A percentile compares a stretch with the other conserved stretches of the same genome.
phyloP scores from a whole-genome alignment of 2,113 vertebrate species.

The Ailurus styani region DNA sequence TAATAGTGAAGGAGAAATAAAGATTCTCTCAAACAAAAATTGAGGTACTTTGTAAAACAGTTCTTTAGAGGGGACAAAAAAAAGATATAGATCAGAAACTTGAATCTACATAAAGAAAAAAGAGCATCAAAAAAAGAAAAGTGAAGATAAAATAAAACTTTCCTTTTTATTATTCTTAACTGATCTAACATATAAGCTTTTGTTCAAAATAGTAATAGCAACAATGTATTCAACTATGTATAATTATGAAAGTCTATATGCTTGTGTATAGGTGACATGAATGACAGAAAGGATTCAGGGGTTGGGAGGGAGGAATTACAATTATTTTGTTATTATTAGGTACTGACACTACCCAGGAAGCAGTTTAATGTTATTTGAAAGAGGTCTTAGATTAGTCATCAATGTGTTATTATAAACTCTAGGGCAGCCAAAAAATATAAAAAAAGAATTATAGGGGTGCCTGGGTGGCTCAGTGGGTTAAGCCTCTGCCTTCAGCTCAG shows the following conservation, averaged over 20 bases:
- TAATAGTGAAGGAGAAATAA: background rate
- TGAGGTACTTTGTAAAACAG: background rate
- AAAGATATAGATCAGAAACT: background rate
- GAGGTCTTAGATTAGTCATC: background rate
- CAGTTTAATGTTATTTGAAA: background rate
- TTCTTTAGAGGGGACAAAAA: background rate
- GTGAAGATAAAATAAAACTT: background rate
- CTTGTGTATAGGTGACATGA: background rate
- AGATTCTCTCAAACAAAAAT: background rate
- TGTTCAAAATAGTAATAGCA: background rate
- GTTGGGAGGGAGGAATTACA: background rate
- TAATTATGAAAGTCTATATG: background rate
- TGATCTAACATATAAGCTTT: background rate
- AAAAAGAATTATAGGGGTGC: background rate
- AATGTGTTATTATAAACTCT: background rate
- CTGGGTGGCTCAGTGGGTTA: no score
- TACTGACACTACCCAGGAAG: background rate
- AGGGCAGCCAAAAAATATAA: background rate
- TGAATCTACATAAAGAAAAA: background rate
- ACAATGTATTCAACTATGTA: background rate
- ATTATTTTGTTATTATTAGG: background rate
- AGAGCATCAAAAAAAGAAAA: background rate
- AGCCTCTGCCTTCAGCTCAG: no score
- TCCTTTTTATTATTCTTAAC: background rate
- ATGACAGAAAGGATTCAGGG: background rate